Percentiles rank a stretch among this genome's conserved stretches.
phyloP scores from a whole-genome alignment of 2,113 vertebrate species.

The Dicrurus megarhynchus region DNA sequence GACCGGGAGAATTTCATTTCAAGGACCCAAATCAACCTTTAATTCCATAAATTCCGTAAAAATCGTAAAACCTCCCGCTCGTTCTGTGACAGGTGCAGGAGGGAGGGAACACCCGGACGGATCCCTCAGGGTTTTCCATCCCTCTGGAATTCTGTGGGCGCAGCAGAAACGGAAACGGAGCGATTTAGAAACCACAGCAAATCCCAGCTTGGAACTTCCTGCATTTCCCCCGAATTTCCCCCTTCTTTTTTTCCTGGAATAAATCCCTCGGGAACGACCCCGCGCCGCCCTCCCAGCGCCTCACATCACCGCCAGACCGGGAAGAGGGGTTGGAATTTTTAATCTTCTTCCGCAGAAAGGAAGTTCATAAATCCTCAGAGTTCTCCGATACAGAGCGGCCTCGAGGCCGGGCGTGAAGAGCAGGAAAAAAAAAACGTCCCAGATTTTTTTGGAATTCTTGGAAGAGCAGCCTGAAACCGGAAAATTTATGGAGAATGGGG shows the following conservation, averaged over 20 bases:
- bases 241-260: background rate
- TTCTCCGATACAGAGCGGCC: background rate
- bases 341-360: slow-evolving; percentile 36
- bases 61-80: background rate
- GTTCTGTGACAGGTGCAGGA: background rate
- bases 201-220: background rate
- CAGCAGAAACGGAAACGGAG: background rate
- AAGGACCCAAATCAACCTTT: background rate
- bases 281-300: rapidly evolving
- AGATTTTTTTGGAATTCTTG: background rate
- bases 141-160: background rate
- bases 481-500: background rate
- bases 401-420: background rate
- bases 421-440: background rate
- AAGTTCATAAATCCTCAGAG: background rate
- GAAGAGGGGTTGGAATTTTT: background rate
- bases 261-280: background rate
- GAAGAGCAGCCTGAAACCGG: background rate
- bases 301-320: background rate
- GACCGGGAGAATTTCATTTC: background rate
- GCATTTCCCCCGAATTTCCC: background rate
- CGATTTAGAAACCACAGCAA: background rate
- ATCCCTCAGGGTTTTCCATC: background rate
- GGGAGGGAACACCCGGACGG: background rate
- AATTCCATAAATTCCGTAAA: background rate